Evolutionary conservation across 1,140 invertebrate genomes (phyloP), one percentile per base, ranked within the genome.

Genomic region (Chironomus tepperi): DNA sequence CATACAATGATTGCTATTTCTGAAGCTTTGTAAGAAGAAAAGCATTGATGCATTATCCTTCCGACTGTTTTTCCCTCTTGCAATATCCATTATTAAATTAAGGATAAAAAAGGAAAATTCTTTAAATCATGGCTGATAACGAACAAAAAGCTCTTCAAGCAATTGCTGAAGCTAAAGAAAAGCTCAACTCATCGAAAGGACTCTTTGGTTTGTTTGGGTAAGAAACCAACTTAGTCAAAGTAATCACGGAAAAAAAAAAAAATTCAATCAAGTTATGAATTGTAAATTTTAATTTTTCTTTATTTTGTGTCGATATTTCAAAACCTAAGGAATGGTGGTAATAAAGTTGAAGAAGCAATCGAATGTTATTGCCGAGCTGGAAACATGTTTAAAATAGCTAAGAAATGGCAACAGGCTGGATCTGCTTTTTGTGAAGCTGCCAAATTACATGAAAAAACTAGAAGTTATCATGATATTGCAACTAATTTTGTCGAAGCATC

Each of bases 301-400:
- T 24, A n/a, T 34, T 74, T 74, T 74, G 19, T 57, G 43, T 74
- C 10, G 15, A 15, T 74, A 21, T 57, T 74, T 74, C 34, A 12
- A 24, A 43, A n/a, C 47, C 24, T 57, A 42, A 42, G 77, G 79
- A 96, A 95, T 18, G 91, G 93, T 10, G 91, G 91, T 16, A 90
- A 89, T 42, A 95, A 94, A 84, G 88, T 96, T 7, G 96, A 98
- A 84, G 96, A 99, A 82, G 96, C 97, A 12, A 93, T 97, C 75
- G 97, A 98, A 84, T 92, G 96, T 83, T 98, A 97, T 83, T 91
- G 95, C 76, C 88, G 96, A 78, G 97, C 96, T 43, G 97, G 93
- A 6, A 99, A 99, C 85, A 88, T 96, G 80, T 99, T 97, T 84
- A 99, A 99, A 87, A 98, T 99, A 94, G 91, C 95, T 16, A 99